These are phyloP conservation scores for Spodoptera litura DNA, from an alignment of 1,140 invertebrate species.

Conservation along the genomic window DNA sequence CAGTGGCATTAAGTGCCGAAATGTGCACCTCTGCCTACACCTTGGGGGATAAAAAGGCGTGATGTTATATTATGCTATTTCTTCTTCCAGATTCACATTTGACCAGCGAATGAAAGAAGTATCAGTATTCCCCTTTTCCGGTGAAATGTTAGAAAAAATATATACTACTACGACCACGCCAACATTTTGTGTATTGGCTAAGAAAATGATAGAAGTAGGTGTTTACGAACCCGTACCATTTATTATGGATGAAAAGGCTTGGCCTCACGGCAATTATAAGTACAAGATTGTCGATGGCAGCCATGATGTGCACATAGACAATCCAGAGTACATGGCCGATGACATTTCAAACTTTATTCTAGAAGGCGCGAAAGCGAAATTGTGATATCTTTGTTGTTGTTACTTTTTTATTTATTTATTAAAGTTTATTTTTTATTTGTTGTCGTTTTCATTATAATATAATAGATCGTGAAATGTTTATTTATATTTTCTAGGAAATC, in stretches of 20 bases:
- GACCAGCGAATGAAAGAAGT: conserved; percentile 71
- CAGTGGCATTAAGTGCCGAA: too few relatives aligned
- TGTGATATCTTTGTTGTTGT: conserved; percentile 27
- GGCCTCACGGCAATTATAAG: conserved; percentile 64
- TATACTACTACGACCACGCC: conserved; percentile 59
- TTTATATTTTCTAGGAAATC: background rate
- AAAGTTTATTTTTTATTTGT: background rate
- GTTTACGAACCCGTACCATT: conserved; percentile 57
- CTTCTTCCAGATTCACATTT: conserved; percentile 62
- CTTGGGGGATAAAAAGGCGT: too few relatives aligned
- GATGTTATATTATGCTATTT: too few relatives aligned
- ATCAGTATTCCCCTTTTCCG: conserved; percentile 57
- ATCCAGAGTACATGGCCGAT: conserved; percentile 55
- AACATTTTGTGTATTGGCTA: conserved; percentile 61
- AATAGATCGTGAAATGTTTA: background rate
- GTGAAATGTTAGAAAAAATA: conserved; percentile 53
- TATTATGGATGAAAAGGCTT: conserved; percentile 57
- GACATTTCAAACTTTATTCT: conserved; percentile 52
- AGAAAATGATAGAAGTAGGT: conserved; percentile 50
- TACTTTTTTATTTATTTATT: background rate
- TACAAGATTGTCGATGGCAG: conserved; percentile 57
- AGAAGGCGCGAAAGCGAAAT: conserved; percentile 38
- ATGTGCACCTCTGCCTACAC: too few relatives aligned
- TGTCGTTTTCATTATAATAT: background rate
- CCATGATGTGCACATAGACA: conserved; percentile 67